phyloP scores from a whole-genome alignment of 2,113 vertebrate species.

The Cygnus atratus region DNA sequence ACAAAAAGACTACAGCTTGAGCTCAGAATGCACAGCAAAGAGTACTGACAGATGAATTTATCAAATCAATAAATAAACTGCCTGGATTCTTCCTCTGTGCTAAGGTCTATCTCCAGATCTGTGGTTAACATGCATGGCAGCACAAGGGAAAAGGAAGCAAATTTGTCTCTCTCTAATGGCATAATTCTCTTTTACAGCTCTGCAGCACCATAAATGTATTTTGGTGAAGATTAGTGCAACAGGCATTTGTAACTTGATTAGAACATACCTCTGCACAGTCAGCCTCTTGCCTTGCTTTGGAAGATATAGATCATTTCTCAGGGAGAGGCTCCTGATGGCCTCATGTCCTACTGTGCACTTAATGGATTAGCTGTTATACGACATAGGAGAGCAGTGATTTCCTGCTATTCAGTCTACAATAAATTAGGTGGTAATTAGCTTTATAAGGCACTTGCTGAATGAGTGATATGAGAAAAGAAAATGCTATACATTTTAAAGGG shows the following conservation, averaged over 20 bases:
- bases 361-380: background rate
- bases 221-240: background rate
- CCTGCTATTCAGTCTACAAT: background rate
- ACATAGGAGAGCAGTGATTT: background rate
- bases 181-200: background rate
- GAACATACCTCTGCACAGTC: background rate
- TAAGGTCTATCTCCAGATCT: background rate
- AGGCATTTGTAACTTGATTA: background rate
- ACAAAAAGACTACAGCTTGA: background rate
- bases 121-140: background rate
- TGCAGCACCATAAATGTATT: background rate
- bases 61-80: background rate
- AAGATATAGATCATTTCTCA: background rate
- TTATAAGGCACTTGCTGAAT: background rate
- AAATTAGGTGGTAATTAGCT: slow-evolving; percentile 4
- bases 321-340: background rate
- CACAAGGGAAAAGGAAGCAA: background rate
- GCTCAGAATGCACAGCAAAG: background rate
- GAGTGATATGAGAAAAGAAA: background rate
- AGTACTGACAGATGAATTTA: background rate
- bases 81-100: background rate
- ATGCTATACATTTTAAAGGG: background rate
- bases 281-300: background rate
- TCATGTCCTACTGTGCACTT: background rate
- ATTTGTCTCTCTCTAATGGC: background rate